Evolutionary conservation across 2,113 vertebrate species (phyloP), one percentile per base, ranked within the genome.

Genomic region (Vidua chalybeata): DNA sequence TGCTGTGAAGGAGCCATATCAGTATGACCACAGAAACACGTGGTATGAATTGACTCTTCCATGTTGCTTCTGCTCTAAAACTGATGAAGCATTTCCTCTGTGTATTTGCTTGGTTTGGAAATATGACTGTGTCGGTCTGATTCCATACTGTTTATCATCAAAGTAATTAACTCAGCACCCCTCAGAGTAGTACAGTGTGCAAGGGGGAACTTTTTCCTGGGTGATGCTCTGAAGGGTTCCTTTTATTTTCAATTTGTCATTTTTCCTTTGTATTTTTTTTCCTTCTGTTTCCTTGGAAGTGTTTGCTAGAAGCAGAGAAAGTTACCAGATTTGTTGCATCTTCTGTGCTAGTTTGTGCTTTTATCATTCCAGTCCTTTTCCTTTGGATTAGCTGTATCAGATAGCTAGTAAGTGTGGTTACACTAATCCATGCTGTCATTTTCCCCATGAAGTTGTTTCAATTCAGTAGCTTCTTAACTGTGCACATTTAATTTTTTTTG

Each of bases 1-100:
- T 37, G 39, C 82, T 78, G n/a, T 78, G 90, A 93, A 91, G 84
- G 84, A 94, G 23, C 77, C 87, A 71, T 81, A 62, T 89, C 46
- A 84, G 45, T 95, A 66, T 72, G 81, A 89, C 64, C 85, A 87
- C 73, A 84, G 85, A 93, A 95, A 78, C 45, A 75, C 1, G 39
- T 92, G 90, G 46, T 91, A 90, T 95, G 69, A 87, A 71, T 46
- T 77, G 37, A 94, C 35, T 66, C 55, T 89, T 95, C 66, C 46
- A 1, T 67, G 87, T 78, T 84, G 73, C 85, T 94, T 93, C 93
- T 87, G 64, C 74, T 78, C 31, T 81, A 74, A 87, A 87, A 84
- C 49, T 84, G 66, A 54, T 0, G 17, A 82, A 87, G 61, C 56
- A 54, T 87, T 91, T 89, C 75, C 48, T 83, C 62, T 69, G 37